phyloP scores from a whole-genome alignment of 37 sponge, comb jelly and placozoan genomes.

The Theonella swinhoei region DNA sequence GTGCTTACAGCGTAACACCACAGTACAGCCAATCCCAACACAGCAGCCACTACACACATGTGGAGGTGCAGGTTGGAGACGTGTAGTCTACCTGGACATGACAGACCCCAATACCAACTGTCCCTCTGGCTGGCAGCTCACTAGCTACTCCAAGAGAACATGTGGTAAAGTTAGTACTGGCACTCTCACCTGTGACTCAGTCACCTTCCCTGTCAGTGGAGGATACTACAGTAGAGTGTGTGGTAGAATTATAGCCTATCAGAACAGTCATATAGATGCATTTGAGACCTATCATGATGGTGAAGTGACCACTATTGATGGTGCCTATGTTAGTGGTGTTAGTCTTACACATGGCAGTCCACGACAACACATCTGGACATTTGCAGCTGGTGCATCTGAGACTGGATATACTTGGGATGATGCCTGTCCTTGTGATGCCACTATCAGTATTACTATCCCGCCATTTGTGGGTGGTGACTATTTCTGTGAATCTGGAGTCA shows the following conservation, averaged over 20 bases:
- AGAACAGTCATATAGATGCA: not conserved
- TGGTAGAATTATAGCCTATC: not conserved
- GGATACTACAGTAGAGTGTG: not conserved
- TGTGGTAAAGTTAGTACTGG: not conserved
- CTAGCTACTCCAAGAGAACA: not conserved
- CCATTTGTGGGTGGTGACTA: not conserved
- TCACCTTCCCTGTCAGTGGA: not conserved
- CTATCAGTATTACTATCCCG: not conserved
- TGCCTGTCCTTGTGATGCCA: not conserved
- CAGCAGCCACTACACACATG: too few relatives aligned
- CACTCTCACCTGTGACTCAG: not conserved
- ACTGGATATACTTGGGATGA: not conserved
- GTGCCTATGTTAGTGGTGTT: not conserved
- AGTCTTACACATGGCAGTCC: not conserved
- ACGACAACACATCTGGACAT: not conserved
- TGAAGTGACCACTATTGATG: not conserved
- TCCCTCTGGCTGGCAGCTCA: not conserved
- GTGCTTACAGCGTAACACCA: too few relatives aligned
- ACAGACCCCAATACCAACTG: not conserved
- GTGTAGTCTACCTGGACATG: constrained; percentile 20
- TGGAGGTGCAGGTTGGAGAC: not conserved
- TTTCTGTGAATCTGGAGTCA: not conserved
- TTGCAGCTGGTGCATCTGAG: not conserved
- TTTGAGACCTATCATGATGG: not conserved
- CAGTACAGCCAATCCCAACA: too few relatives aligned